These are phyloP conservation scores for Bujurquina vittata DNA, from an alignment of 2,113 vertebrate species.

Conservation along the genomic window DNA sequence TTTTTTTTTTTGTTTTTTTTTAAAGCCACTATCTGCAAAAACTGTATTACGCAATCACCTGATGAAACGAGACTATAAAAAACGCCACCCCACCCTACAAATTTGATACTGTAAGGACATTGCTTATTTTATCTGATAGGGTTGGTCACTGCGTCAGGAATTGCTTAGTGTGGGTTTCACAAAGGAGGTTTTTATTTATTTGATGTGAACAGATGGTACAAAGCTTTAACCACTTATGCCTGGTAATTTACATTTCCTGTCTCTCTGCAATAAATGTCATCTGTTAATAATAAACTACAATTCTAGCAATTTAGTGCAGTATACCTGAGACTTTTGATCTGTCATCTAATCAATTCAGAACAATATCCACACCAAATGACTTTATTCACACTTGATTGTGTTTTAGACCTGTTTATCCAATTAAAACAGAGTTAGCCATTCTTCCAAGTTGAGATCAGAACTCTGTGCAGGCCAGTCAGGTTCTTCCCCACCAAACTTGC, in stretches of 20 bases:
- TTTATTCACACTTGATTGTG: background rate
- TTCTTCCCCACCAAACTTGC: background rate
- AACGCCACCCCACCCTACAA: background rate
- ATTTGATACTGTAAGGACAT: background rate
- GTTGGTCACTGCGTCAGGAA: background rate
- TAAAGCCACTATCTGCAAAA: background rate
- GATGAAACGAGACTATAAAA: background rate
- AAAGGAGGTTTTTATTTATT: background rate
- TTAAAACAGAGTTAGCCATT: background rate
- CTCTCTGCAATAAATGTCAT: background rate
- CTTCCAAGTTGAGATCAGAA: background rate
- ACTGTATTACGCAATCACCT: conserved; percentile 10
- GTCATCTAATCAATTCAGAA: background rate
- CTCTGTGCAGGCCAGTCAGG: too few relatives aligned
- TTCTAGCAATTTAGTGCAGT: background rate
- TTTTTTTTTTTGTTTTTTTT: background rate
- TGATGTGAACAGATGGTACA: background rate
- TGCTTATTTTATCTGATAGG: background rate
- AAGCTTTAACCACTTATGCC: background rate
- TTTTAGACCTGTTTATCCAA: background rate
- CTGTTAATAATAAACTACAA: background rate
- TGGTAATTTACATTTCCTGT: background rate
- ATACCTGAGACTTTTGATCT: background rate
- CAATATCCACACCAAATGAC: too few relatives aligned
- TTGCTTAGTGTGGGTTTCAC: background rate